Evolutionary conservation across 2,797 vertebrate genomes (phyloP), one percentile per base, ranked within the genome.

Genomic region (Decapterus maruadsi): DNA sequence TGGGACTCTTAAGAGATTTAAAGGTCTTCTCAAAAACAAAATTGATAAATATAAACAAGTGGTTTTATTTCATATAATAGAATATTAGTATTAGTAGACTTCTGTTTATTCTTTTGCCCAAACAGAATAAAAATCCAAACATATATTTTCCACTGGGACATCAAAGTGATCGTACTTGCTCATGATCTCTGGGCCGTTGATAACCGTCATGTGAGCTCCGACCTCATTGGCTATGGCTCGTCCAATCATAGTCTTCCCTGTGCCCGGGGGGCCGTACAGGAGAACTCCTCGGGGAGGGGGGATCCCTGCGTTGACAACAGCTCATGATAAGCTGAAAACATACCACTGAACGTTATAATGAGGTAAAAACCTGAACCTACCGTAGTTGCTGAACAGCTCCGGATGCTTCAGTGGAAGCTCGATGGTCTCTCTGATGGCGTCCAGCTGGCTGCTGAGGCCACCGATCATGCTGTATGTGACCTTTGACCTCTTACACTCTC

Each of bases 121-220:
- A 34, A 34, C 5, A 17, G 9, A 50, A 46, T 19, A 36, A 7
- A 46, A 46, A 68, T 14, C 9, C 29, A 14, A 42, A 7, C 2
- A 4, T 0, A 6, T 6, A 16, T 38, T 14, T 59, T 40, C 4
- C 4, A 48, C 6, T 17, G 22, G 14, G 16, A 10, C 6, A 42
- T 20, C 62, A 38, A 19, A 36, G 7, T 19, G 54, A 26, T 50
- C 86, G 0, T 95, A 99, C 98, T 98, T 99, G 98, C 98, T 99
- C 92, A 99, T 95, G 92, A 99, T 97, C 94, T 99, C 98, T 8
- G 98, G 97, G 12, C 98, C 98, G 6, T 99, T 99, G 93, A 99
- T 97, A 50, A 98, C 95, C 0, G 90, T 96, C 93, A 99, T 94
- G 5, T 97, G 94, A 79, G 97, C 97, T 26, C 96, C 96, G 10